These are phyloP conservation scores for Salarias fasciatus DNA, from an alignment of 2,797 vertebrate genomes.

Conservation along the genomic window DNA sequence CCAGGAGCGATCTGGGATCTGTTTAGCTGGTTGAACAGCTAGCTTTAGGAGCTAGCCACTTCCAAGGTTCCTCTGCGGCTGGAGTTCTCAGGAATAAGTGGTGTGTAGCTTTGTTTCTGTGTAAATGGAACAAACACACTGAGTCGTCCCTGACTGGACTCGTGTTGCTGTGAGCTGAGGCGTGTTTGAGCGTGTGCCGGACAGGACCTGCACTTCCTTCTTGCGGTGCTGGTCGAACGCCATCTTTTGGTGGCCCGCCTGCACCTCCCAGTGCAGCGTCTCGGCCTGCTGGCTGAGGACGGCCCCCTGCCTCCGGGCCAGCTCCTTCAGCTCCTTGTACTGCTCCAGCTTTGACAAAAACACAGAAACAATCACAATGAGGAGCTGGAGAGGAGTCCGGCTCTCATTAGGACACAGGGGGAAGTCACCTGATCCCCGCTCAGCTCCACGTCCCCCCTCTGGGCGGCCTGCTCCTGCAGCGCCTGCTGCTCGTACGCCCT, in stretches of 20 bases:
- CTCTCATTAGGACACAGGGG: no score
- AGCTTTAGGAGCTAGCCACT: no score
- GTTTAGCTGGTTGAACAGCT: no score
- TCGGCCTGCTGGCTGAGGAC: conserved; percentile 85
- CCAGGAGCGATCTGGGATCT: no score
- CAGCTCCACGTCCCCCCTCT: conserved; percentile 81
- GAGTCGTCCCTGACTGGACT: no score
- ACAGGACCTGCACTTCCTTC: conserved; percentile 87
- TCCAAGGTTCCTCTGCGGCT: no score
- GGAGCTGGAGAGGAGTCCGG: no score
- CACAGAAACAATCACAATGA: not conserved
- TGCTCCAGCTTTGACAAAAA: conserved; percentile 77
- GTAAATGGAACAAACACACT: no score
- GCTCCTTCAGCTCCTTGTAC: conserved; percentile 90
- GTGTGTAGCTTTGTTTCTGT: no score
- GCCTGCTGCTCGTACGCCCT: conserved; percentile 82
- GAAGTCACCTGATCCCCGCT: conserved; percentile 89
- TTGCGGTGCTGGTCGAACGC: conserved; percentile 85
- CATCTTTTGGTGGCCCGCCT: conserved; percentile 85
- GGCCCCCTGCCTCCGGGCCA: conserved; percentile 83
- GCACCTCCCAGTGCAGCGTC: conserved; percentile 89
- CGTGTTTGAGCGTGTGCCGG: conserved; percentile 2
- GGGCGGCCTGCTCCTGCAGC: conserved; percentile 69
- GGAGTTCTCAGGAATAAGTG: no score
- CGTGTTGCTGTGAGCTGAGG: no score